Evolutionary conservation across 2,113 vertebrate species (phyloP), one percentile per base, ranked within the genome.

Genomic region (Lates calcarifer): DNA sequence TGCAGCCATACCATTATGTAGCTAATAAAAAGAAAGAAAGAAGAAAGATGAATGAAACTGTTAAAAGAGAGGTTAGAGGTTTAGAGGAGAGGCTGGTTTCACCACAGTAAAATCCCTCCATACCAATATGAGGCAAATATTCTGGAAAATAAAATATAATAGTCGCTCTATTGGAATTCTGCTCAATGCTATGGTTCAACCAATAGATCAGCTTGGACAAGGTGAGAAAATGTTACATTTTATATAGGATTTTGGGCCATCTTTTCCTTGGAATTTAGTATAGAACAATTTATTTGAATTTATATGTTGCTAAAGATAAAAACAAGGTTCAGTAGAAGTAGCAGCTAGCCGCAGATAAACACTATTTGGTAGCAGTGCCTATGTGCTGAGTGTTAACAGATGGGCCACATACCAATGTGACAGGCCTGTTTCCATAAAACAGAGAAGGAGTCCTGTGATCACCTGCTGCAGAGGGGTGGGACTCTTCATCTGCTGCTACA

Each of bases 371-470:
- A 74, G 47, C 35, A 5, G 24, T 17, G 43, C 66, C 83, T 35
- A 29, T 71, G 70, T 64, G 49, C 62, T 29, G 58, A 63, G 76
- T 55, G 78, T 79, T 82, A 78, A 83, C 58, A 56, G 82, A 81
- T 31, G 0, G 12, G 60, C 76, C 69, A 81, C 92, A 92, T 91
- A 87, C 90, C 89, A 69, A 72, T 43, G 81, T 88, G 84, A 83
- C 83, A 70, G 84, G 71, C 69, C 62, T 70, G 47, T 82, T 84
- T 74, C 71, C 61, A 85, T 77, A 70, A 72, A 83, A 77, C 47
- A 72, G 73, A 66, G 17, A 77, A 78, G 39, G 43, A 88, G 68
- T 87, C 68, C 89, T 91, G 77, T 90, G 90, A 90, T 93, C 84
- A 73, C 60, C 81, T 79, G 80, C 58, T 75, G 73, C 35, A 74